Evolutionary conservation across 53 echinoderm and acorn worm species (phyloP).

Genomic region (Echinarachnius parma): DNA sequence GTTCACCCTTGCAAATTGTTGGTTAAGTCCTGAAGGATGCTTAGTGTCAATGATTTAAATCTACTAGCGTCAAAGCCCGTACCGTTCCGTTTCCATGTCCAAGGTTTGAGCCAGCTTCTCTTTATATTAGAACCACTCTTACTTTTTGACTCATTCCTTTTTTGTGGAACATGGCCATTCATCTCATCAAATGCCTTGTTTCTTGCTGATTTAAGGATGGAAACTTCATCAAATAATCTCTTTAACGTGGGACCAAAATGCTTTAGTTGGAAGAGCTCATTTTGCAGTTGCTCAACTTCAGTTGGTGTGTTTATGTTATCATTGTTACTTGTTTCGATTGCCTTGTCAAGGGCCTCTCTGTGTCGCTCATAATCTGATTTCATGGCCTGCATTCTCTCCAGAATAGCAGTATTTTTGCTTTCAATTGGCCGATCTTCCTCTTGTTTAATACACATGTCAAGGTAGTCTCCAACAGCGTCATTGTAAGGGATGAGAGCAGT

Average conservation of each 20-base stretch:
- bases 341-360: not conserved
- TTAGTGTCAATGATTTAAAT: too few relatives aligned
- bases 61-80: too few relatives aligned
- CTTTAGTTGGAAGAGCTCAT: constrained; percentile 12
- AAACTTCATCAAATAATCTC: not conserved
- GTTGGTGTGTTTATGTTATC: not conserved
- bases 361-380: not conserved
- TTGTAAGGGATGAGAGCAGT: constrained; percentile 33
- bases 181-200: too few relatives aligned
- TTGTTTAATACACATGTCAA: constrained; percentile 27
- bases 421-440: not conserved
- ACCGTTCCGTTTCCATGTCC: too few relatives aligned
- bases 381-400: not conserved
- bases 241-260: constrained; percentile 16
- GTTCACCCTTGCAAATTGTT: too few relatives aligned
- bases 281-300: constrained; percentile 3
- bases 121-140: too few relatives aligned
- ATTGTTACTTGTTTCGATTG: not conserved
- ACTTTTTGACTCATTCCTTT: too few relatives aligned
- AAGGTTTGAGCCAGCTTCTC: too few relatives aligned
- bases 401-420: not conserved
- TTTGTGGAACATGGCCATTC: too few relatives aligned
- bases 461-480: constrained; percentile 43
- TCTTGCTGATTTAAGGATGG: too few relatives aligned
- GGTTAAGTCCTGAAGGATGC: too few relatives aligned